Evolutionary conservation across 2,113 vertebrate genomes (phyloP).

Genomic region (Dolichallabes microphthalmus): DNA sequence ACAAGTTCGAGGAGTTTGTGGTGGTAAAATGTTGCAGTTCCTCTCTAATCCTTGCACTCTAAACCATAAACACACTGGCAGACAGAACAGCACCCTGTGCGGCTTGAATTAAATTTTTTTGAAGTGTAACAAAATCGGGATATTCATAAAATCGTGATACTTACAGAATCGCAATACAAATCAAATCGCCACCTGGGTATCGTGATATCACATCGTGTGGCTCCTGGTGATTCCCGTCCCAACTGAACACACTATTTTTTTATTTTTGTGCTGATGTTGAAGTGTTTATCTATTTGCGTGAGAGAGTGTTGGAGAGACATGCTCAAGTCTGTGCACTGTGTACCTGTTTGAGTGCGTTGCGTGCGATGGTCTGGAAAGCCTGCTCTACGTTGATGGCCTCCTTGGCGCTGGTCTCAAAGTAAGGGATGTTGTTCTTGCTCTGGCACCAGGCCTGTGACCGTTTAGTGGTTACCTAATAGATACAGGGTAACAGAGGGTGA

Average conservation of each 20-base stretch:
- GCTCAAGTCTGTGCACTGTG: conserved; percentile 20
- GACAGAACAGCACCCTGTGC: too few relatives aligned
- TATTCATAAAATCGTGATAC: too few relatives aligned
- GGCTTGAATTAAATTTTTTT: too few relatives aligned
- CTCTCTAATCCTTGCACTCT: too few relatives aligned
- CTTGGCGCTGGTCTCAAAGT: conserved; percentile 99
- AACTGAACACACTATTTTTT: background rate
- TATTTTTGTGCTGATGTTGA: background rate
- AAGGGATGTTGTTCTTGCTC: conserved; percentile 99
- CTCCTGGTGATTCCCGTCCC: too few relatives aligned
- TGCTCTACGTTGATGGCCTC: conserved; percentile 99
- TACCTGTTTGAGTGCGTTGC: conserved; percentile 98
- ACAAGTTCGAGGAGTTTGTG: too few relatives aligned
- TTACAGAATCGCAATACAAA: too few relatives aligned
- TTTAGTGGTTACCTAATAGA: conserved; percentile 92
- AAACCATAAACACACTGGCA: too few relatives aligned
- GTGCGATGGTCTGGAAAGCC: conserved; percentile 98
- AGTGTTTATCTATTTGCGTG: background rate
- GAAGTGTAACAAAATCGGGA: too few relatives aligned
- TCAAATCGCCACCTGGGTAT: too few relatives aligned
- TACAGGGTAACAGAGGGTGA: background rate
- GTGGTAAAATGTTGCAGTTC: too few relatives aligned
- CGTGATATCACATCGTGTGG: too few relatives aligned
- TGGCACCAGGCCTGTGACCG: conserved; percentile 97
- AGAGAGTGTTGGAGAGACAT: background rate